These are phyloP conservation scores for Tragelaphus scriptus DNA, from an alignment of 2,113 vertebrate species.

Conservation along the genomic window DNA sequence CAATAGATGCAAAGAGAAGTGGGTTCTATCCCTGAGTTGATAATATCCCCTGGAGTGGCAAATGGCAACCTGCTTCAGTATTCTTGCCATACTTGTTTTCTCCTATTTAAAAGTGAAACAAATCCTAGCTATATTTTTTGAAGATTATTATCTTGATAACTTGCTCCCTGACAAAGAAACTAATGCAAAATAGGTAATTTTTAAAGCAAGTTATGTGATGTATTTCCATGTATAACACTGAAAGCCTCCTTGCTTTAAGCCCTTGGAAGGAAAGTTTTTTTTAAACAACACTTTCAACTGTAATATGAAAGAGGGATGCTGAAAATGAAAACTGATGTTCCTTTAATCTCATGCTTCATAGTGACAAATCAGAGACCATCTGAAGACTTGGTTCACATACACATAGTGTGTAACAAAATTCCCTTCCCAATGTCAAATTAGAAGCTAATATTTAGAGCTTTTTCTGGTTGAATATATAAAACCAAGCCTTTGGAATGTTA, in stretches of 20 bases:
- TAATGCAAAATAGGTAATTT: not conserved
- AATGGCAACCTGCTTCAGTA: not conserved
- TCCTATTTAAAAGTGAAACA: slow-evolving; percentile 19
- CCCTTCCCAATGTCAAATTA: not conserved
- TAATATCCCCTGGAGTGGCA: not conserved
- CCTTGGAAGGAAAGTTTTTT: not conserved
- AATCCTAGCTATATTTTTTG: not conserved
- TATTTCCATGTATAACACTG: not conserved
- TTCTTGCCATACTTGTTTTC: not conserved
- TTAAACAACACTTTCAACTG: not conserved
- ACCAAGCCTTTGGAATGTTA: not conserved
- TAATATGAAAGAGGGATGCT: not conserved
- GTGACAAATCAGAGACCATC: not conserved
- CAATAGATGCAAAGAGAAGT: not conserved
- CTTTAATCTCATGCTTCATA: not conserved
- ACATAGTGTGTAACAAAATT: not conserved
- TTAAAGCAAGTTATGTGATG: slow-evolving; percentile 26
- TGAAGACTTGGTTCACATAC: not conserved
- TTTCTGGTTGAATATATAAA: not conserved
- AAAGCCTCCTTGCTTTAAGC: slow-evolving; percentile 13
- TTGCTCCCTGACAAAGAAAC: not conserved
- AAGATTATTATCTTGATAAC: not conserved
- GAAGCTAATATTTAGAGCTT: not conserved
- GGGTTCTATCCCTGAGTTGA: not conserved
- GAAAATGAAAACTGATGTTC: not conserved